Conservation (phyloP, 2,113 vertebrate species). For the Tiliqua scincoides region DNA sequence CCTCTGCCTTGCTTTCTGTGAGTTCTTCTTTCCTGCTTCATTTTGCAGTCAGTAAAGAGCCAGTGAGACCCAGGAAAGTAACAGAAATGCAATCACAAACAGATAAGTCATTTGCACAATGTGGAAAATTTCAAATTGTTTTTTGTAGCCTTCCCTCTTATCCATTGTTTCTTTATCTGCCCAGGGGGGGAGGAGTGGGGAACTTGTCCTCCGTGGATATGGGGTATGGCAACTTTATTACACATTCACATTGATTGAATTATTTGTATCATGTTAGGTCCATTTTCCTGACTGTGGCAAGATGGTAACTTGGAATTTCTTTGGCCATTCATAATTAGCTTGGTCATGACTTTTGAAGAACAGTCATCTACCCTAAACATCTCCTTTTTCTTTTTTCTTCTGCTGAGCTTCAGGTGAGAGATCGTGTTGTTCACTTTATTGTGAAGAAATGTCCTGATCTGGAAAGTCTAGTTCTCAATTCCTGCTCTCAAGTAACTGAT, state of each 20-base stretch:
- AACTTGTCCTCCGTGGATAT: no score
- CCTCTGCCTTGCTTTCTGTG: no score
- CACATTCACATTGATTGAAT: neutral
- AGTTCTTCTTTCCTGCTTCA: no score
- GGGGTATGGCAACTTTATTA: no score
- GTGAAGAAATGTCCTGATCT: constrained; percentile 60
- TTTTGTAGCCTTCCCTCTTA: no score
- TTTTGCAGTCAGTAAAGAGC: no score
- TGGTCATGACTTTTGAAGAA: neutral
- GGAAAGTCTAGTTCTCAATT: constrained; percentile 67
- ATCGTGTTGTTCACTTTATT: constrained; percentile 57
- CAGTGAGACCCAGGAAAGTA: no score
- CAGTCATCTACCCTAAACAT: neutral
- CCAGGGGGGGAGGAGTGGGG: no score
- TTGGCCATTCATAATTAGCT: neutral
- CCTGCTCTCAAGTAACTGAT: constrained; percentile 67
- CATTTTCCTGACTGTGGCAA: neutral
- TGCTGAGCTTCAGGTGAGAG: constrained; percentile 56
- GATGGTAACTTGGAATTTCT: neutral
- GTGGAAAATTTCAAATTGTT: no score
- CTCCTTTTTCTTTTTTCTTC: neutral
- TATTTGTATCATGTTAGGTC: neutral
- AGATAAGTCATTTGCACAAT: no score
- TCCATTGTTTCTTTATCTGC: no score
- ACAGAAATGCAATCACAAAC: no score